A percentile compares a stretch with the other conserved stretches of the same genome.
phyloP scores from a whole-genome alignment of 2,888 invertebrate species.

The Pandemis corylana region DNA sequence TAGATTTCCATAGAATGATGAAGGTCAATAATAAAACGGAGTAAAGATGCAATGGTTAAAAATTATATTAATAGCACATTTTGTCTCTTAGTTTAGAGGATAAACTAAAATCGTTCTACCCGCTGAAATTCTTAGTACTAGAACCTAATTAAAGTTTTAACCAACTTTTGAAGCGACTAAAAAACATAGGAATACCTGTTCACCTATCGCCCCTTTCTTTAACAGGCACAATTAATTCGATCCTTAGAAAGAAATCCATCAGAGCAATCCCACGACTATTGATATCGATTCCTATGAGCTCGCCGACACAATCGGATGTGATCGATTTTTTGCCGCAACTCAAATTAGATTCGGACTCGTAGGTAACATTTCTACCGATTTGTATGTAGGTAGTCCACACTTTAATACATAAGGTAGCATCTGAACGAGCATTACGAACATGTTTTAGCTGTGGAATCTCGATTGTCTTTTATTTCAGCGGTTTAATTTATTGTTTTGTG shows the following conservation, averaged over 20 bases:
- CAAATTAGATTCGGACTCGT: constrained; percentile 77
- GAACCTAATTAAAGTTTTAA: constrained; percentile 7
- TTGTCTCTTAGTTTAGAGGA: neutral
- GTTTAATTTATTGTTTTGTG: too few relatives aligned
- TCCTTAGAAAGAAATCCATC: constrained; percentile 58
- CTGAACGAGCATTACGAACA: neutral
- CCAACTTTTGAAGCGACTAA: constrained; percentile 33
- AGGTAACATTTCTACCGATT: constrained; percentile 52
- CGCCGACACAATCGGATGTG: constrained; percentile 74
- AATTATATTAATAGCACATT: neutral
- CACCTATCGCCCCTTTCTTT: constrained; percentile 68
- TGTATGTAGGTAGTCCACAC: constrained; percentile 18
- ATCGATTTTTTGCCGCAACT: constrained; percentile 75
- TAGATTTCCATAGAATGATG: too few relatives aligned
- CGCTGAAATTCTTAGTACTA: neutral
- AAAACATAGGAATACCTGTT: constrained; percentile 55
- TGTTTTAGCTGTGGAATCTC: neutral
- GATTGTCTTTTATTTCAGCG: too few relatives aligned
- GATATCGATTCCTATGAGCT: constrained; percentile 70
- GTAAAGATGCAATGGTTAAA: too few relatives aligned
- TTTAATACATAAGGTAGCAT: constrained; percentile 9
- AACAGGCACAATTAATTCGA: constrained; percentile 73
- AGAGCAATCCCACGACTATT: constrained; percentile 72
- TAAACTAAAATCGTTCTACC: neutral
- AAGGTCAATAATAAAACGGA: neutral